A percentile compares a stretch with the other conserved stretches of the same genome.
Evolutionary conservation across 1,140 invertebrate genomes (phyloP).

Genomic region (Chironomus striatipennis): DNA sequence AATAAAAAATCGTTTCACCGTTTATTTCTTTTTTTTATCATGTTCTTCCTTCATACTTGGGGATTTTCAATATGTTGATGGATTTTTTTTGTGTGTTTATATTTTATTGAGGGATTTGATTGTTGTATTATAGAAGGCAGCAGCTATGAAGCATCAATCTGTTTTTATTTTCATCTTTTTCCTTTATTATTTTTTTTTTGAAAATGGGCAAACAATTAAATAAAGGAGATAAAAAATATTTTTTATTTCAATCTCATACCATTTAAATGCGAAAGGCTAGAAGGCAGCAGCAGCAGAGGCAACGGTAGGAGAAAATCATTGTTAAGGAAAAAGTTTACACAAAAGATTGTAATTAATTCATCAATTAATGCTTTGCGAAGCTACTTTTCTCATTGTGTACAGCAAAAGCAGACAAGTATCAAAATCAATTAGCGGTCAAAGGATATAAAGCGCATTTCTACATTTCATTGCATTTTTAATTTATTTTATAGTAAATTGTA

Average conservation of each 20-base stretch:
- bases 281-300: no score
- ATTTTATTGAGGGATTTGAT: not conserved
- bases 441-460: no score
- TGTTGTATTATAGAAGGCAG: not conserved
- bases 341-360: slow-evolving; percentile 17
- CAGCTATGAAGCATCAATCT: not conserved
- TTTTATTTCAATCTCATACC: not conserved
- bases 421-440: no score
- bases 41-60: no score
- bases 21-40: not conserved
- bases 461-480: no score
- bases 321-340: not conserved
- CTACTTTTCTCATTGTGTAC: no score
- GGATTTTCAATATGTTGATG: no score
- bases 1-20: not conserved
- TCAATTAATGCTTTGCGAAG: slow-evolving; percentile 15
- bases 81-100: no score
- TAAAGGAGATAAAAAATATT: not conserved
- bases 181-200: no score
- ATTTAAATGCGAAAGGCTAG: no score
- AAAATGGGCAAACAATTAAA: slow-evolving; percentile 18
- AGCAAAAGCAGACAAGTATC: no score
- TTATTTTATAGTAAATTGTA: no score
- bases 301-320: not conserved
- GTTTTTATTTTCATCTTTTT: not conserved